Base-by-base conservation (phyloP, 2,113 vertebrate species). In the Microcebus jonahi region DNA sequence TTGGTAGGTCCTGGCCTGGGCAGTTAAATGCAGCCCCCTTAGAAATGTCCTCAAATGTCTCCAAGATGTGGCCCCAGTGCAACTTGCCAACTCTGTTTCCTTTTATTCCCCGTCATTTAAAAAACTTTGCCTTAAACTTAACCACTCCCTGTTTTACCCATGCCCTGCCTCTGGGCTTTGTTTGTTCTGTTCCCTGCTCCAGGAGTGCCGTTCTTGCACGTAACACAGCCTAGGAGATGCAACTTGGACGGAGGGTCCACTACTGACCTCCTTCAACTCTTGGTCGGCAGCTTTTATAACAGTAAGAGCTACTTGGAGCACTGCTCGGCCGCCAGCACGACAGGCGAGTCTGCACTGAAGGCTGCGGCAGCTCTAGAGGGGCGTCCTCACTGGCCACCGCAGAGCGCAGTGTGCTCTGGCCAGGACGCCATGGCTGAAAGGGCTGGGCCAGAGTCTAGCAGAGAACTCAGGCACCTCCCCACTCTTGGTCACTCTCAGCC, bases 291-390 rank as follows among this genome's bases (percentile, higher is more conserved):
- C 14, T 50, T 55, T 53, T 10, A 3, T 25, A 8, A 70, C 55
- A 68, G 18, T 17, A 18, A 7, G 8, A 31, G 50, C 18, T 31
- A 5, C 6, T 5, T 45, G 14, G 11, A 90, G 48, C 34, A 18
- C 34, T 57, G 18, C 53, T 4, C 4, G 10, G 20, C 7, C 29
- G 4, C 0, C 31, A 0, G 14, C 3, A 5, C 36, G 18, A 7
- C 1, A 21, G 18, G 9, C 0, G 18, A 0, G 12, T 8, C 6
- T 0, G 0, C 21, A 50, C 18, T 34, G 45, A 70, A 34, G 67
- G 70, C 3, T 83, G 12, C 3, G 23, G 42, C 25, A 25, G 0
- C 90, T 77, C 4, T 10, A 45, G 36, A n/a, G 29, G 1, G 53
- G 23, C 20, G 39, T 45, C 39, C n/a, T 71, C 21, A 4, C 36